Evolutionary conservation across 2,888 invertebrate genomes (phyloP).

Genomic region (Cylindroiulus punctatus): DNA sequence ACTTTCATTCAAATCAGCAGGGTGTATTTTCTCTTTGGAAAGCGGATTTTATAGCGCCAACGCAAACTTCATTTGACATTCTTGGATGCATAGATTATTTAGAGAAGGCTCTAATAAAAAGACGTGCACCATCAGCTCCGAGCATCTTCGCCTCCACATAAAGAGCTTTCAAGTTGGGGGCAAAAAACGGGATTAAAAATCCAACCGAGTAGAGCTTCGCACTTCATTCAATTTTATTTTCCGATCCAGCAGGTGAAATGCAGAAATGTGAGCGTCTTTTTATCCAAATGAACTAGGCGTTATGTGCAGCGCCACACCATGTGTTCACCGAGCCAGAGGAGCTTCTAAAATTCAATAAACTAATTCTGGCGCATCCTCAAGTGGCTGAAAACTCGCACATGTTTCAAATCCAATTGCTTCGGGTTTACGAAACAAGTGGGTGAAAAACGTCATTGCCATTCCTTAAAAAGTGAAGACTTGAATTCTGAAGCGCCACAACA

Average conservation of each 20-base stretch:
- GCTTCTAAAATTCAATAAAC: not conserved
- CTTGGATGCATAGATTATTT: not conserved
- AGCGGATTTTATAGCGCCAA: not conserved
- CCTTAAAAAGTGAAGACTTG: not conserved
- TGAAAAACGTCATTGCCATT: not conserved
- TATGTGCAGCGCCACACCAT: not conserved
- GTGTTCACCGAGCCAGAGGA: not conserved
- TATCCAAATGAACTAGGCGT: conserved; percentile 3
- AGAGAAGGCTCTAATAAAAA: not conserved
- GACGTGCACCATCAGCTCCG: not conserved
- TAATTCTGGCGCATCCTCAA: not conserved
- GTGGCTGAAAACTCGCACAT: not conserved
- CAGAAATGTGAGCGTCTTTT: not conserved
- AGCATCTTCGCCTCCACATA: not conserved
- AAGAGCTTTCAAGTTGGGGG: not conserved
- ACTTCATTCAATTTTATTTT: not conserved
- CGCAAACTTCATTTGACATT: not conserved
- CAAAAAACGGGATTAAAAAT: not conserved
- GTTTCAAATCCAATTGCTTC: conserved; percentile 10
- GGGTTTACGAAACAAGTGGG: not conserved
- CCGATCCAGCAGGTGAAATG: not conserved
- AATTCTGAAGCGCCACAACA: not conserved
- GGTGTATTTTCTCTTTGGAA: not conserved
- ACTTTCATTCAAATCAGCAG: not conserved
- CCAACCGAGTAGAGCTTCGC: not conserved